A percentile compares a stretch with the other conserved stretches of the same genome.
Conservation (phyloP, 2,113 vertebrate species). For the Rhadina sibilatrix region DNA sequence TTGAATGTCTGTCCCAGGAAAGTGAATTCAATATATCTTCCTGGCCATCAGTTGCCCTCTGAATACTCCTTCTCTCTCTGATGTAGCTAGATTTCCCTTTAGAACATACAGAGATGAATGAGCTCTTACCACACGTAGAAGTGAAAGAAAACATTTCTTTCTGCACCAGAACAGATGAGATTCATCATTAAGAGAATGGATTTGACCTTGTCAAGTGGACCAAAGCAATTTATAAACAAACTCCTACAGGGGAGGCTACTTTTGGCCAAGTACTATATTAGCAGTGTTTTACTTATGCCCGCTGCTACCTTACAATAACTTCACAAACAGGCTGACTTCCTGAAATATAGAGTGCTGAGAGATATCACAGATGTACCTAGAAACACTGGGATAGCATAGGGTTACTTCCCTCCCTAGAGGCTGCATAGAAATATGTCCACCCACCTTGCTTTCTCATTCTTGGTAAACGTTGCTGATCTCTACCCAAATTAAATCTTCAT, state of each 20-base stretch:
- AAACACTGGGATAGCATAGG: neutral
- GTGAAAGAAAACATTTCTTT: constrained; percentile 85
- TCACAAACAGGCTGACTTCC: constrained; percentile 58
- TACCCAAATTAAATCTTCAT: neutral
- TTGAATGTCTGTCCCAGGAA: constrained; percentile 80
- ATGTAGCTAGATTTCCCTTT: constrained; percentile 79
- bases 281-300: constrained; percentile 59
- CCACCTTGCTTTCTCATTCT: neutral
- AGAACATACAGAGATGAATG: constrained; percentile 85
- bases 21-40: constrained; percentile 85
- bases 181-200: constrained; percentile 94
- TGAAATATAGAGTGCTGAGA: constrained; percentile 66
- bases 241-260: constrained; percentile 72
- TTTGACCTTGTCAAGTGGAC: constrained; percentile 96
- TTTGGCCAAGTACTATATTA: constrained; percentile 69
- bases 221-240: constrained; percentile 92
- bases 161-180: constrained; percentile 87
- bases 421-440: neutral
- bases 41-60: constrained; percentile 84
- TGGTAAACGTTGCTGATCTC: neutral
- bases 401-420: constrained; percentile 45
- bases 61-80: constrained; percentile 79
- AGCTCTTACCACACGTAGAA: constrained; percentile 83
- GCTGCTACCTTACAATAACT: constrained; percentile 66
- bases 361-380: constrained; percentile 48